Evolutionary conservation across 2,113 vertebrate genomes (phyloP).

Genomic region (Camelus dromedarius): DNA sequence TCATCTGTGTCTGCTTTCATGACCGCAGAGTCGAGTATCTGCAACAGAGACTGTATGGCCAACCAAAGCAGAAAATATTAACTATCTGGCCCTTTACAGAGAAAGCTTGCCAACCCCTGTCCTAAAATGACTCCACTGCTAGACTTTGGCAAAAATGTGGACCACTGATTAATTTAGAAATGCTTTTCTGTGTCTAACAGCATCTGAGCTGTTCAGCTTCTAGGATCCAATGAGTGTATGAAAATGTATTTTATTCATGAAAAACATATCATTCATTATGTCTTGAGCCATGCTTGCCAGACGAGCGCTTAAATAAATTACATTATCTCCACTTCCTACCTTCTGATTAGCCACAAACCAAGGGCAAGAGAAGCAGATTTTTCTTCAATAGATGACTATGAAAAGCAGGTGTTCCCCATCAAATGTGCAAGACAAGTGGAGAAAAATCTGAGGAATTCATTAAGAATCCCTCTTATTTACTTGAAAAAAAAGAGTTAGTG

Average conservation of each 20-base stretch:
- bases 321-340: not conserved
- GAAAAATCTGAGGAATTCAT: slow-evolving; percentile 49
- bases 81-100: slow-evolving; percentile 30
- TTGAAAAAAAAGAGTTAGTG: not conserved
- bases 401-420: slow-evolving; percentile 34
- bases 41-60: not conserved
- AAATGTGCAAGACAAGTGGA: not conserved
- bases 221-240: not conserved
- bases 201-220: not conserved
- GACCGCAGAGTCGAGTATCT: not conserved
- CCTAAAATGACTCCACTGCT: slow-evolving; percentile 67
- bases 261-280: not conserved
- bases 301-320: not conserved
- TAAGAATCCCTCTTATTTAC: slow-evolving; percentile 47
- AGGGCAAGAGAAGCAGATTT: not conserved
- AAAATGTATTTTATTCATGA: slow-evolving; percentile 20
- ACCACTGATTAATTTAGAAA: slow-evolving; percentile 58
- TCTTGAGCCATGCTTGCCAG: not conserved
- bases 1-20: not conserved
- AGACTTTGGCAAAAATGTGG: slow-evolving; percentile 18
- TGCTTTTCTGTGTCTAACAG: slow-evolving; percentile 35
- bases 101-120: slow-evolving; percentile 46
- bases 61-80: slow-evolving; percentile 53
- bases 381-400: not conserved
- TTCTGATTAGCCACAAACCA: not conserved